phyloP scores from a whole-genome alignment of 2,113 vertebrate species.

The Agapornis roseicollis region DNA sequence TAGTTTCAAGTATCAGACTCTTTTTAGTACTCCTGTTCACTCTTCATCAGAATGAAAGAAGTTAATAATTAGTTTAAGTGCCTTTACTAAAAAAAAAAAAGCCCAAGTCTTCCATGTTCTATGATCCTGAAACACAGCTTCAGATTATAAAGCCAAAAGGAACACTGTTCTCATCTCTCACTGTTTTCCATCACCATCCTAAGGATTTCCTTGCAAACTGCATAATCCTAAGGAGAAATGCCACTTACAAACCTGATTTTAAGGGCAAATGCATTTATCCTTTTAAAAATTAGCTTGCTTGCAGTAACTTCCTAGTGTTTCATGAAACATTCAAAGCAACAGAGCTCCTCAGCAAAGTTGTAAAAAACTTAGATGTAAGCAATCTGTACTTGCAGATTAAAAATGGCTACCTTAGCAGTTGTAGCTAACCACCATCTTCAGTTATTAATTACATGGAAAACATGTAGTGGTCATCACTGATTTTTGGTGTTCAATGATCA shows the following conservation, averaged over 20 bases:
- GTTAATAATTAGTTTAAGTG: background rate
- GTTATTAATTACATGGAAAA: background rate
- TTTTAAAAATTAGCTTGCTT: background rate
- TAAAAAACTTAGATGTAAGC: background rate
- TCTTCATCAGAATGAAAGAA: background rate
- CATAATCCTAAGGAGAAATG: background rate
- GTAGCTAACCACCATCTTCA: background rate
- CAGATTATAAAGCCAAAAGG: background rate
- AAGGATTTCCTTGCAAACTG: background rate
- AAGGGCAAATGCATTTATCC: background rate
- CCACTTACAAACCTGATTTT: background rate
- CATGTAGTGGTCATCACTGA: background rate
- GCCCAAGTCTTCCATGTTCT: background rate
- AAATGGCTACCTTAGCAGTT: background rate
- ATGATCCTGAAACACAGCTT: background rate
- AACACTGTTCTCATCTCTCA: background rate
- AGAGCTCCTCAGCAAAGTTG: background rate
- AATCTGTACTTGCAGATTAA: background rate
- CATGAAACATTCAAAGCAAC: background rate
- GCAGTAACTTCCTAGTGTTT: background rate
- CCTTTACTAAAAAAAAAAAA: background rate
- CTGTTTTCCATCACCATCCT: background rate
- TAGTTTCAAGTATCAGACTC: conserved; percentile 11
- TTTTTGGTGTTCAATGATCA: background rate
- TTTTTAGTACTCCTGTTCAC: background rate